Conservation (phyloP, 2,888 invertebrate genomes). For the Amphipyra berbera region DNA sequence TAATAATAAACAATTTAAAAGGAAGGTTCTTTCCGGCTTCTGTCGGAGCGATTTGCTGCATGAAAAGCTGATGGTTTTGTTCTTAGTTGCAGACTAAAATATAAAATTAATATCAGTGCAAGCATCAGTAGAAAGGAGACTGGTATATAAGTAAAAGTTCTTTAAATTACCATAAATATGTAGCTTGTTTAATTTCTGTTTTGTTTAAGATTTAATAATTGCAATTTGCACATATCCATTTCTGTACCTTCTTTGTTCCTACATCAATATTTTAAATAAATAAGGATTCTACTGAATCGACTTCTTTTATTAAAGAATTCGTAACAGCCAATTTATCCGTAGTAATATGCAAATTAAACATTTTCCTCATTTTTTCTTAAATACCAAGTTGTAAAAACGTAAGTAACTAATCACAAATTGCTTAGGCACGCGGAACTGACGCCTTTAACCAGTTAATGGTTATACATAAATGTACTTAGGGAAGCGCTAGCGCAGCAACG, state of each 20-base stretch:
- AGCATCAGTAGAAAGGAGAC: no score
- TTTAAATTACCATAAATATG: no score
- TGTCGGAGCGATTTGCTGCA: constrained; percentile 39
- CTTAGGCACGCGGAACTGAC: constrained; percentile 60
- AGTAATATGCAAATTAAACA: not conserved
- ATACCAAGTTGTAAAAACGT: constrained; percentile 29
- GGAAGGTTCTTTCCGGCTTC: constrained; percentile 39
- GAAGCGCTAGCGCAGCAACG: constrained; percentile 55
- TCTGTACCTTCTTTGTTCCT: not conserved
- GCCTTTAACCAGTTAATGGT: constrained; percentile 42
- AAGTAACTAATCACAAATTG: constrained; percentile 50
- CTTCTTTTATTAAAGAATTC: not conserved
- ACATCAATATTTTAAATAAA: not conserved
- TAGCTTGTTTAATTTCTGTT: no score
- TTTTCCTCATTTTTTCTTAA: constrained; percentile 17
- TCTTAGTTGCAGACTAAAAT: not conserved
- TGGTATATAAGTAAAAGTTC: no score
- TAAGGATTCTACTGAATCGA: no score
- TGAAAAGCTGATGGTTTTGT: not conserved
- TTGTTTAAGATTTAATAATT: no score
- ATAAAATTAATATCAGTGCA: no score
- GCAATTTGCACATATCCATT: no score
- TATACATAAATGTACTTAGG: constrained; percentile 48
- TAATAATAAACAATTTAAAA: constrained; percentile 57
- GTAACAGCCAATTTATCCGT: not conserved